Evolutionary conservation across 2,888 invertebrate species (phyloP).

Genomic region (Anagyrus pseudococci): DNA sequence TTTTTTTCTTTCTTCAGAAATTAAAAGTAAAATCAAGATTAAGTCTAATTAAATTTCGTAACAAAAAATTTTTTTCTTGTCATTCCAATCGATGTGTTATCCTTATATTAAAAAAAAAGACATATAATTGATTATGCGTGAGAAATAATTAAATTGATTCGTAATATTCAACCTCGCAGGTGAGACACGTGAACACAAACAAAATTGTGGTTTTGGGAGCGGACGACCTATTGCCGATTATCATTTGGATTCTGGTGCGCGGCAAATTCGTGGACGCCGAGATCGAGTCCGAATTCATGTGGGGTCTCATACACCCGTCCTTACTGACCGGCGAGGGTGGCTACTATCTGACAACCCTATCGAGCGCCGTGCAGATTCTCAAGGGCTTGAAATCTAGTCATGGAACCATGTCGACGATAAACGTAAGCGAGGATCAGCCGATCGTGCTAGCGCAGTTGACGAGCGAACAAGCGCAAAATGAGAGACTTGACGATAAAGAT

Average conservation of each 20-base stretch:
- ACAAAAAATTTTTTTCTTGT: too few species aligned
- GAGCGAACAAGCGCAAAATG: too few species aligned
- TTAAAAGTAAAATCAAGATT: too few species aligned
- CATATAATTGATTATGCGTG: too few species aligned
- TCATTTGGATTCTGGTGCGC: conserved; percentile 91
- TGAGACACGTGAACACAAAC: conserved; percentile 71
- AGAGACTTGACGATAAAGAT: too few species aligned
- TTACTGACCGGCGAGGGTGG: conserved; percentile 91
- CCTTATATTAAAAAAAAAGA: too few species aligned
- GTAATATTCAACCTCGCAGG: too few species aligned
- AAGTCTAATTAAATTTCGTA: too few species aligned
- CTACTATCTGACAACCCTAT: conserved; percentile 92
- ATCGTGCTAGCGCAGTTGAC: too few species aligned
- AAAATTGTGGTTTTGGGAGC: conserved; percentile 72
- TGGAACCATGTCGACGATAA: conserved; percentile 58
- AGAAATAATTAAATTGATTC: too few species aligned
- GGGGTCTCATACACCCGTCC: conserved; percentile 89
- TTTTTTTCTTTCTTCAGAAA: too few species aligned
- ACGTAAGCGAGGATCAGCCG: conserved; percentile 48
- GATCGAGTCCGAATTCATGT: conserved; percentile 96
- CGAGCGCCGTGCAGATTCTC: conserved; percentile 89
- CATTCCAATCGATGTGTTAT: too few species aligned
- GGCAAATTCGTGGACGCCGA: conserved; percentile 91
- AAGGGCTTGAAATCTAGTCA: conserved; percentile 68
- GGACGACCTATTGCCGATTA: conserved; percentile 88